A percentile compares a stretch with the other conserved stretches of the same genome.
Evolutionary conservation across 2,797 vertebrate genomes (phyloP).

Genomic region (Monodelphis domestica): DNA sequence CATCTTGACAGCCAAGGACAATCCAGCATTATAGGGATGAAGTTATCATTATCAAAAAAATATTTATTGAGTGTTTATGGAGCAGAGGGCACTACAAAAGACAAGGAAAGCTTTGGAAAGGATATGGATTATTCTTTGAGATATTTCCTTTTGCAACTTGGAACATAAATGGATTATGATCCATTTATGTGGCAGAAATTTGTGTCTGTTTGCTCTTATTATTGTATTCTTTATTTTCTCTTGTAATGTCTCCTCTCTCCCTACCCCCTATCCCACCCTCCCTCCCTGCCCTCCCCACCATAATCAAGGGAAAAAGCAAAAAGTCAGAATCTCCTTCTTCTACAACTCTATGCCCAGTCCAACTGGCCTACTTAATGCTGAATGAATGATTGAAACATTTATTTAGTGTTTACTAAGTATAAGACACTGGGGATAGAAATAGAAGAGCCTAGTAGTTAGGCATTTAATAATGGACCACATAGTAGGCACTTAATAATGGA

Average conservation of each 20-base stretch:
- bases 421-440: too few relatives aligned
- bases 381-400: background rate
- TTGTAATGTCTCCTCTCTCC: background rate
- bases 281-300: background rate
- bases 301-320: slow-evolving; percentile 5
- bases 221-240: background rate
- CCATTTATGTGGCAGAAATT: background rate
- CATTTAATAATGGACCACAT: too few relatives aligned
- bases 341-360: accelerated
- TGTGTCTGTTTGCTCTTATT: background rate
- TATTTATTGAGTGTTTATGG: background rate
- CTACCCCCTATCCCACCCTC: background rate
- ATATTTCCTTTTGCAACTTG: background rate
- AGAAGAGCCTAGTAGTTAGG: too few relatives aligned
- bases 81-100: background rate
- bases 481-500: too few relatives aligned
- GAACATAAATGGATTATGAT: background rate
- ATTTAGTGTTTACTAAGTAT: background rate
- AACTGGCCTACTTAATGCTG: background rate
- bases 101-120: background rate
- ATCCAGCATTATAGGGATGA: background rate
- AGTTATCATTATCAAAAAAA: background rate
- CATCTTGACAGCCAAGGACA: background rate
- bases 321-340: background rate
- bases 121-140: background rate